Base-by-base conservation (phyloP, 2,113 vertebrate species). In the Antigone vipio region DNA sequence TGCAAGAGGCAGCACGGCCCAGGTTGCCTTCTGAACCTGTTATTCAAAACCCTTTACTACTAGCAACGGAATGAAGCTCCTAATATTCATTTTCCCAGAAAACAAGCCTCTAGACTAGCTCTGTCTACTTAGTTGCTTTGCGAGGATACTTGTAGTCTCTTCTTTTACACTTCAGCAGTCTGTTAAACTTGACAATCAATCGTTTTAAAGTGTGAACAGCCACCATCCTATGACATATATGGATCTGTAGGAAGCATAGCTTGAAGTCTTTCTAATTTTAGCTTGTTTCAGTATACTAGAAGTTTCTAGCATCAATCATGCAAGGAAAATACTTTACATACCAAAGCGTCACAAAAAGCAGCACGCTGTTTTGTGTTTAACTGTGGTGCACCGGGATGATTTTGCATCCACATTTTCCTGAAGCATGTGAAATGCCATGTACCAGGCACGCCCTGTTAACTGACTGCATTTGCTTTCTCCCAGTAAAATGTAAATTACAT, bases 191-290 rank as follows among this genome's bases (percentile, higher is more conserved):
- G 27, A 49, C 59, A 77, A 55, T 89, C 78, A 53, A 85, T 75
- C 15, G 9, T 59, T 72, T 78, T 30, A 30, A 75, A 86, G 52
- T 53, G 69, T 58, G 62, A 67, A 71, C 72, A 91, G 56, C 77
- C 77, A 79, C 73, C 45, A 82, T 63, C 56, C 60, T 32, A 16
- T 50, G 69, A 53, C 84, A 76, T 64, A 62, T 3, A 71, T 44
- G 38, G 55, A 80, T 56, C 72, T 79, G 50, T 71, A 91, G 83
- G 66, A 90, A 97, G 75, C 67, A 62, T 15, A 78, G 40, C 69
- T 92, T 71, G 73, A 64, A 85, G 59, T n/a, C 50, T 88, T 93
- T 88, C 79, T 86, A 74, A 83, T 92, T 91, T 91, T 91, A 81
- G 30, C 69, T 78, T 34, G 14, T 67, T 91, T 81, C 52, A 60